Base-by-base conservation (phyloP, 2,113 vertebrate species). In the Upupa epops region DNA sequence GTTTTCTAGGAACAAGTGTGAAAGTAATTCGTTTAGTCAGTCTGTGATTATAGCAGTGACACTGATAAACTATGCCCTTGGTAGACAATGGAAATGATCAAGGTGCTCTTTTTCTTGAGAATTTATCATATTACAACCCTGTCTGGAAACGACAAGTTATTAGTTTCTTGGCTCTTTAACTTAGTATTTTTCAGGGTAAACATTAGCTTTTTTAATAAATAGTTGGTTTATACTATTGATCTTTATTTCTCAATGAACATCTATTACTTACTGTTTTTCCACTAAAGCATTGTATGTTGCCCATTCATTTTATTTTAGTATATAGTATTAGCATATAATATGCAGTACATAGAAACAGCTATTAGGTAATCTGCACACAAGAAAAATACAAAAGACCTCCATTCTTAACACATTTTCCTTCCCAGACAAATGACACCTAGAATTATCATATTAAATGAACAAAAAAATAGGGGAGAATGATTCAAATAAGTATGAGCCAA, bases 41-140 rank as follows among this genome's bases (percentile, higher is more conserved):
- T 96, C 78, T 97, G 95, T 97, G 94, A 92, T 93, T 81, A 80
- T 78, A 87, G 70, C 71, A 88, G 74, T 97, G 96, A 97, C 97
- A 98, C 93, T 98, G 96, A 98, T 97, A 97, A 98, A 98, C 93
- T 97, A 79, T 94, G 95, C 93, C 95, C 94, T 96, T 97, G 93
- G 77, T 45, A 97, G 97, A 97, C 83, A 97, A 94, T 22, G 83
- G 82, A 94, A 95, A 97, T 98, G 97, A 98, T 96, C 94, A 81
- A 97, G 87, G 92, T 96, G 48, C 3, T 32, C 78, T 76, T 97
- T 95, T 92, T 95, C 80, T 92, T 96, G 89, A 97, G 96, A 95
- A 98, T 98, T 97, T 96, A 97, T 98, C 97, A 97, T 95, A 96
- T 96, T 97, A 96, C 76, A 96, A 94, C 34, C 63, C 59, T 94